Evolutionary conservation across 2,888 invertebrate genomes (phyloP).

Genomic region (Eledona agricola): DNA sequence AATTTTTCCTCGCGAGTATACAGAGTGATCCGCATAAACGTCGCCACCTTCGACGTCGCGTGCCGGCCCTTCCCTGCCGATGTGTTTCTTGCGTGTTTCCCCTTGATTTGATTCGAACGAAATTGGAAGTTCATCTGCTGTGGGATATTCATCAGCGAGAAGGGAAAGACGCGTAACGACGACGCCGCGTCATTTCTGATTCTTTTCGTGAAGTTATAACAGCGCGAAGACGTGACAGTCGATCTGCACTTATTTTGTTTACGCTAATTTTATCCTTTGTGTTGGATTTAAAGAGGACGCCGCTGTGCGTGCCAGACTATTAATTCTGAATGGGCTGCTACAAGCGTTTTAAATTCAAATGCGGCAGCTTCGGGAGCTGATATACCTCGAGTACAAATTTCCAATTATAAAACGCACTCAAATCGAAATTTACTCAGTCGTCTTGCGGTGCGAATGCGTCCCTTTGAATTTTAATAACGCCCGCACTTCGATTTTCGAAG

Average conservation of each 20-base stretch:
- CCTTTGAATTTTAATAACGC: no score
- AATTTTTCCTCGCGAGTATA: not conserved
- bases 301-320: slow-evolving; percentile 17
- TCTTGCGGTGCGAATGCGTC: no score
- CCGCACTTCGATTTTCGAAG: no score
- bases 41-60: slow-evolving; percentile 25
- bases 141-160: slow-evolving; percentile 27
- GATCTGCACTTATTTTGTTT: slow-evolving; percentile 30
- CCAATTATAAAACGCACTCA: no score
- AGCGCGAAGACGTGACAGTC: slow-evolving; percentile 27
- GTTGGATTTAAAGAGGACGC: slow-evolving; percentile 15
- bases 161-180: slow-evolving; percentile 15
- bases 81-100: slow-evolving; percentile 30
- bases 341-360: slow-evolving; percentile 17
- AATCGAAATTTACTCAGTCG: no score
- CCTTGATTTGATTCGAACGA: slow-evolving; percentile 27
- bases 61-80: slow-evolving; percentile 15
- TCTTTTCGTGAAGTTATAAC: slow-evolving; percentile 28
- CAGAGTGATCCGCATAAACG: slow-evolving; percentile 2
- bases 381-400: no score
- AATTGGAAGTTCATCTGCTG: slow-evolving; percentile 31
- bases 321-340: slow-evolving; percentile 14
- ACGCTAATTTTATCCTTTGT: slow-evolving; percentile 26
- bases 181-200: slow-evolving; percentile 25
- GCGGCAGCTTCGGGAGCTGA: no score